Base-by-base conservation (phyloP, 2,797 vertebrate species). In the Amphiprion clarkii region DNA sequence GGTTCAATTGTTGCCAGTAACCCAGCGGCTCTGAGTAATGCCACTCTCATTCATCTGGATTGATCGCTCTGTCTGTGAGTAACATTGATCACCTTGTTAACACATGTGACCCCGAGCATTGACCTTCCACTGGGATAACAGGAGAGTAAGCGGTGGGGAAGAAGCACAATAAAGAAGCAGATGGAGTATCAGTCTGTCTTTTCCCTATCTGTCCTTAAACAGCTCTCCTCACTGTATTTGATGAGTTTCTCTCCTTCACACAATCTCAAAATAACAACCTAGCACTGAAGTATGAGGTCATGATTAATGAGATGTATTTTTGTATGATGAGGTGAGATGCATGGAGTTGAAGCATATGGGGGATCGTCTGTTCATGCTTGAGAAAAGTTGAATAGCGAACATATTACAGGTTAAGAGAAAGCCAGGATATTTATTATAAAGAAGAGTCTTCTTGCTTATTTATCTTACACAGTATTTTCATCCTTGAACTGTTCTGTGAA, bases 21-120 rank as follows among this genome's bases (percentile, higher is more conserved):
- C 21, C 66, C 48, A n/a, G 36, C 76, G 57, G 64, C 73, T 71
- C 29, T 40, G 70, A 70, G 44, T 70, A 63, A 27, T 57, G 36
- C 55, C 31, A 6, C 79, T 36, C 42, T 71, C 33, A 31, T 31
- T 77, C 77, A 70, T 83, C 69, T 36, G 51, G 76, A 85, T 82
- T 23, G 79, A 88, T 86, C 57, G 27, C 0, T 66, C 54, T 10
- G 52, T 59, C 74, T 39, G 75, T 42, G 68, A 86, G 88, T 81
- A 81, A 64, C 74, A 87, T 87, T 52, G 78, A 89, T 86, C 72
- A 55, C 60, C 69, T 79, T 52, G 80, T 83, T 87, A 83, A 83
- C 76, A 67, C 51, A 27, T 25, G 49, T 77, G 79, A 81, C 83
- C 74, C 51, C 27, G 1, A 74, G 58, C 27, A 3, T 29, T 76